phyloP scores from a whole-genome alignment of 2,888 invertebrate species.

The Cataglyphis livida region DNA sequence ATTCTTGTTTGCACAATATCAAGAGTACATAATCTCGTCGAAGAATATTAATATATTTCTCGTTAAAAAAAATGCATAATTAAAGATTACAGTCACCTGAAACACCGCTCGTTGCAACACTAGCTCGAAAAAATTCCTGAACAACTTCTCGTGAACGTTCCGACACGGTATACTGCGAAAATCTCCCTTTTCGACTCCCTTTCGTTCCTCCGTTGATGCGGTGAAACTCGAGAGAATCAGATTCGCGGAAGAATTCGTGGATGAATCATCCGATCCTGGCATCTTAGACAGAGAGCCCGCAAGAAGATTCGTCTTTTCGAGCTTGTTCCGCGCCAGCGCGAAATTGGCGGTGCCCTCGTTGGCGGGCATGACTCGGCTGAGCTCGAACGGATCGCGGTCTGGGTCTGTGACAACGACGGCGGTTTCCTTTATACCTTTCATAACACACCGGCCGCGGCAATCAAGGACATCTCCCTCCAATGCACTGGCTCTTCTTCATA shows the following conservation, averaged over 20 bases:
- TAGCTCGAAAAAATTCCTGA: conserved; percentile 90
- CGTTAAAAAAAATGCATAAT: background rate
- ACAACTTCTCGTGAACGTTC: conserved; percentile 90
- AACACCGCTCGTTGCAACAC: conserved; percentile 92
- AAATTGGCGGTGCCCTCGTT: conserved; percentile 74
- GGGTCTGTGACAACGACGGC: conserved; percentile 70
- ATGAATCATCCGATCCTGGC: background rate
- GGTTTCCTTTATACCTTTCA: conserved; percentile 82
- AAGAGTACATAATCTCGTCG: background rate
- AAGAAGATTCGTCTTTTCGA: background rate
- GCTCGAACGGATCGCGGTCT: conserved; percentile 69
- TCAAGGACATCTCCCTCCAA: conserved; percentile 80
- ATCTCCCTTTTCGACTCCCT: background rate
- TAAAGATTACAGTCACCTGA: conserved; percentile 83
- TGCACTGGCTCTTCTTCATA: conserved; percentile 48
- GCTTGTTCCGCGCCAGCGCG: conserved; percentile 61
- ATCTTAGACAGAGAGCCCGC: background rate
- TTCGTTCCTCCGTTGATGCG: background rate
- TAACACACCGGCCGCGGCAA: conserved; percentile 71
- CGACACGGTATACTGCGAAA: conserved; percentile 88
- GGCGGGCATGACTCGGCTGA: conserved; percentile 78
- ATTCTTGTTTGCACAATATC: background rate
- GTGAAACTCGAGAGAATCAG: background rate
- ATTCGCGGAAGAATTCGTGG: background rate
- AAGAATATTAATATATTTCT: background rate